Base-by-base conservation (phyloP, 2,888 invertebrate species). In the Apodemia mormo region DNA sequence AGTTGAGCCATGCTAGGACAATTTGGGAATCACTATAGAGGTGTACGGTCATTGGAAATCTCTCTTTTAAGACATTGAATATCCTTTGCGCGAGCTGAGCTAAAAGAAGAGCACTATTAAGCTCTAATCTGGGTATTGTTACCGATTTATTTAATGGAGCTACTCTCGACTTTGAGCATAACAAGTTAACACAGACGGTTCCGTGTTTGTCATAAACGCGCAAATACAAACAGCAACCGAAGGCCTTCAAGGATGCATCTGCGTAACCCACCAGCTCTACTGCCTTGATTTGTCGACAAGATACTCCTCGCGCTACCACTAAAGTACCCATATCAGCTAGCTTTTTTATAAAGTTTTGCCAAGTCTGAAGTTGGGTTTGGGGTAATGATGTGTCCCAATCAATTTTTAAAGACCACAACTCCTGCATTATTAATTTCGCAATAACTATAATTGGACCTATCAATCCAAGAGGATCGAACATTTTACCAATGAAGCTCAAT, bases 391-490 rank as follows among this genome's bases (percentile, higher is more conserved):
- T 64, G 10, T 72, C 74, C 74, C 72, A 74, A 5, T 67, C 54
- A 58, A 71, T 52, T 37, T 68, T 66, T 29, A 70, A n/a, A n/a
- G 71, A 37, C 70, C 74, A 73, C 45, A 73, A 33, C 8, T 70
- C 29, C 65, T 77, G 77, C 72, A 77, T 72, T 4, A 72, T 65
- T 14, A 72, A 14, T 61, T 77, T 76, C 4, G 73, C 75, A 7
- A 33, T 8, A 1, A 74, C 73, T n/a, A 75, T 30, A 7, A 75
- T 66, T 9, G 75, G 77, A 9, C 75, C 74, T 49, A 73, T 71
- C 1, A 77, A 43, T n/a, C 76, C 75, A 4, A 77, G 66, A 7
- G 74, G 76, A 33, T 76, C 74, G 70, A 71, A 75, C 9, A 76
- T 73, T 65, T 72, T 73, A 2, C 76, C 68, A 14, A 76, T 72